Conservation (phyloP, 64 coral and sea anemone species). For the Orbicella faveolata region DNA sequence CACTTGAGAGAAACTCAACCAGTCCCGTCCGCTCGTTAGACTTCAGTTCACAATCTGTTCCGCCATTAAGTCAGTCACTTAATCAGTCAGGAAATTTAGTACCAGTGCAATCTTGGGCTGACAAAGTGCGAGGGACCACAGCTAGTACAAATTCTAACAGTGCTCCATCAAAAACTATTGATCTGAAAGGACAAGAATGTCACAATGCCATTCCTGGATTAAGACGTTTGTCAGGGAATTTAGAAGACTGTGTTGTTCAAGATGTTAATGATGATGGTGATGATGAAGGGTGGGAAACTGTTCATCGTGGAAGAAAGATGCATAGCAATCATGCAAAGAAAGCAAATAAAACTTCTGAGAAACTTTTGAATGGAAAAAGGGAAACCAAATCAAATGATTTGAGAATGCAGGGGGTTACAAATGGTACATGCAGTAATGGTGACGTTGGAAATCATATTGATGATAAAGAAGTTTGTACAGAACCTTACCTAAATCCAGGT, state of each 20-base stretch:
- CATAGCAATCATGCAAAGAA: slow-evolving; percentile 29
- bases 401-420: not conserved
- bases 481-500: not conserved
- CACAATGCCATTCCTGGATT: not conserved
- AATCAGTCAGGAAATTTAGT: not conserved
- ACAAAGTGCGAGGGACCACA: slow-evolving; percentile 45
- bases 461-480: not conserved
- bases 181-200: not conserved
- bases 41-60: slow-evolving; percentile 14
- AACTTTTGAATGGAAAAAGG: not conserved
- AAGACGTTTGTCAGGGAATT: not conserved
- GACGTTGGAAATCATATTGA: not conserved
- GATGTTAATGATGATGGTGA: slow-evolving; percentile 56
- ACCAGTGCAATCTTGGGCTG: slow-evolving; percentile 53
- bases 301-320: slow-evolving; percentile 76
- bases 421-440: slow-evolving; percentile 21
- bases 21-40: slow-evolving; percentile 44
- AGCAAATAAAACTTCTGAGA: slow-evolving; percentile 6
- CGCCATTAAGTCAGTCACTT: not conserved
- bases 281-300: slow-evolving; percentile 94
- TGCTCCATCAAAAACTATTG: slow-evolving; percentile 26
- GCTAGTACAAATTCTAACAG: not conserved
- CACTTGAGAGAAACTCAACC: slow-evolving; percentile 32
- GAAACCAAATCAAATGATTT: slow-evolving; percentile 10
- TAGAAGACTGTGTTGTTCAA: slow-evolving; percentile 3